Base-by-base conservation (phyloP, 2,888 invertebrate genomes). In the Nomada ruficornis region DNA sequence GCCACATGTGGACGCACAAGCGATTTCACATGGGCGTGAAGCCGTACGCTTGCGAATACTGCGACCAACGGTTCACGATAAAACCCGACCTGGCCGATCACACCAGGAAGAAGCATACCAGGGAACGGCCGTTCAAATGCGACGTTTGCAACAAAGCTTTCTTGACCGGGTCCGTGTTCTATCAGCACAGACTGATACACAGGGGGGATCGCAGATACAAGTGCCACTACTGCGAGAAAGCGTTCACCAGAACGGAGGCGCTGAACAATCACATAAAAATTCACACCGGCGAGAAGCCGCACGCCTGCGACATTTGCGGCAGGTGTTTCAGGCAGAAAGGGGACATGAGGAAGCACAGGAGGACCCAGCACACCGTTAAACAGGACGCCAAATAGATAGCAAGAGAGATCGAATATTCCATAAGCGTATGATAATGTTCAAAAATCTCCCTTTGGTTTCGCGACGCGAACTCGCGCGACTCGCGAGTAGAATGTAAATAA, bases 21-120 rank as follows among this genome's bases (percentile, higher is more conserved):
- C 94, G 96, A 83, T 96, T 96, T 86, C 96, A 96, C 91, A 95
- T 95, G 95, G 96, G 96, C 7, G 95, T 96, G 0, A 96, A 96
- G 87, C 96, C 96, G 0, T 96, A 96, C 88, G 95, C 95, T 7
- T 96, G 96, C 83, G 95, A 95, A 80, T 95, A 95, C 3, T 96
- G 96, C 86, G 95, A 95, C 71, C 95, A 96, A 0, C 94, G 95
- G 83, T 96, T 96, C 83, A 96, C 96, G 2, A 96, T 96, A 57
- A 94, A 96, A 36, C 96, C 96, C 0, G 96, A 96, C 90, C 91
- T 96, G 29, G 96, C 96, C 79, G 96, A 96, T 89, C 96, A 96
- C 80, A 96, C 95, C 20, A 94, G 96, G 29, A 96, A 96, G 89
- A 96, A 96, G 36, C 96, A 96, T 82, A 96, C 96, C 0, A 94